Evolutionary conservation across 2,888 invertebrate genomes (phyloP), one percentile per base, ranked within the genome.

Genomic region (Peribatodes rhomboidaria): DNA sequence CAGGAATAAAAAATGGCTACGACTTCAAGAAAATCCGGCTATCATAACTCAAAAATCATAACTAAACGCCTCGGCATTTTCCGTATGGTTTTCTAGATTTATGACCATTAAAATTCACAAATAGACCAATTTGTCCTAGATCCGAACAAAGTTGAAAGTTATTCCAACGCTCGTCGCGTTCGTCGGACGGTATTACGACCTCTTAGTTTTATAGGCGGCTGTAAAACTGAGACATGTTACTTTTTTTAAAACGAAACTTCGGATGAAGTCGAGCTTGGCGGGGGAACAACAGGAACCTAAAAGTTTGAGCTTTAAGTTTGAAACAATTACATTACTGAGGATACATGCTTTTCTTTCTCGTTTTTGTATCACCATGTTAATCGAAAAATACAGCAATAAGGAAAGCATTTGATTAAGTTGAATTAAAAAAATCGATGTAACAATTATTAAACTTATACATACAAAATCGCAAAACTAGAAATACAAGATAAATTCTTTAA

Each of bases 191-290:
- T 74, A 84, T 89, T 84, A 88, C 86, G 87, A 87, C 77, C 85
- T 86, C 85, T 87, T 80, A 74, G 83, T 86, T 91, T 90, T 86
- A 90, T 87, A 84, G 81, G 71, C 77, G 78, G 79, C 85, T 82
- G 87, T 89, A 90, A 89, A 89, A 83, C 76, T 79, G 79, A 83
- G 84, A 81, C 83, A 56, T 65, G 84, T 76, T 79, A 83, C 85
- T 85, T 86, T 85, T 88, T 88, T 85, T 85, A 84, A n/a, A 58
- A 64, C 20, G 35, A 53, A 52, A 33, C 37, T 20, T 22, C 47
- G 52, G 56, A 50, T 39, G 42, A 27, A 59, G 44, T 54, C 22
- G 20, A n/a, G 39, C 65, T 65, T 60, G 44, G 49, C 49, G 64
- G 44, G 82, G 78, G 83, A 84, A 20, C 81, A 80, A 79, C 78